phyloP scores from a whole-genome alignment of 2,888 invertebrate genomes.

The Panzeria rudis region DNA sequence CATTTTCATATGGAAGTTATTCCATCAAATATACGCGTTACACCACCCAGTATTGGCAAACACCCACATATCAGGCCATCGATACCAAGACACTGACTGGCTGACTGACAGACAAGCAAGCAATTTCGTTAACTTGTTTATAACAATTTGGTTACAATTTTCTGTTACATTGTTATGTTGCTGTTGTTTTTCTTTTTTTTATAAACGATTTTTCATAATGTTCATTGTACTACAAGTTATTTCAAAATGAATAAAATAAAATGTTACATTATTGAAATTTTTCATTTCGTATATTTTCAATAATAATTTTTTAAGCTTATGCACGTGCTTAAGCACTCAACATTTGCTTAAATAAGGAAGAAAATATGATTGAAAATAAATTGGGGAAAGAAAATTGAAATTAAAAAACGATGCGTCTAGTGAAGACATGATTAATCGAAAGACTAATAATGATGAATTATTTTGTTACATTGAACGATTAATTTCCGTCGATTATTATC shows the following conservation, averaged over 20 bases:
- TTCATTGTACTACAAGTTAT: slow-evolving; percentile 48
- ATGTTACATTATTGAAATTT: slow-evolving; percentile 50
- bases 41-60: not conserved
- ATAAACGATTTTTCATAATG: slow-evolving; percentile 29
- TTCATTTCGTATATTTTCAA: slow-evolving; percentile 30
- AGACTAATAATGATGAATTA: too few species aligned
- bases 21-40: not conserved
- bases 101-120: slow-evolving; percentile 10
- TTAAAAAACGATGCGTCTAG: not conserved
- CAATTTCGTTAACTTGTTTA: slow-evolving; percentile 57
- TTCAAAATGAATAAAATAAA: slow-evolving; percentile 46
- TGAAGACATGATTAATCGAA: too few species aligned
- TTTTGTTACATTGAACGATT: too few species aligned
- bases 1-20: not conserved
- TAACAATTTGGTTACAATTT: slow-evolving; percentile 58
- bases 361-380: slow-evolving; percentile 25
- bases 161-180: slow-evolving; percentile 27
- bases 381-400: not conserved
- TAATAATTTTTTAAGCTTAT: slow-evolving; percentile 49
- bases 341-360: slow-evolving; percentile 22
- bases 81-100: not conserved
- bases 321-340: slow-evolving; percentile 41
- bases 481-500: too few species aligned
- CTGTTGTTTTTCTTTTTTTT: slow-evolving; percentile 9
- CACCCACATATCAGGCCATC: not conserved